Percentiles rank a stretch among this genome's conserved stretches.
Conservation (phyloP, 2,797 vertebrate genomes). For the Sciurus vulgaris region DNA sequence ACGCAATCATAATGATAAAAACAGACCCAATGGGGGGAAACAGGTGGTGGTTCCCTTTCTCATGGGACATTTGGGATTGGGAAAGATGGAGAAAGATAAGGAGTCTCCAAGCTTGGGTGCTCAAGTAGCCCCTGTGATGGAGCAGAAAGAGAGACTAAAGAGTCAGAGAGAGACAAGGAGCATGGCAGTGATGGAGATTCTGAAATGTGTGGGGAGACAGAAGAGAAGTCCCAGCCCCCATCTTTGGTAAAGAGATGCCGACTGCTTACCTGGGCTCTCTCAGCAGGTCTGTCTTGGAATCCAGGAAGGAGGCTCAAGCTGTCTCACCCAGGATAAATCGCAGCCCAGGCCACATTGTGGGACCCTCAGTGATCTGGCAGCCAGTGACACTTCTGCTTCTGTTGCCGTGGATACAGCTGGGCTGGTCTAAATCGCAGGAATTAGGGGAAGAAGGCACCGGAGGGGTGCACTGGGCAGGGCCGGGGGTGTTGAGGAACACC, state of each 20-base stretch:
- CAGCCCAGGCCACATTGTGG: slow-evolving; percentile 69
- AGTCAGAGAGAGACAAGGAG: slow-evolving; percentile 38
- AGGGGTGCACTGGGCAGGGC: slow-evolving; percentile 70
- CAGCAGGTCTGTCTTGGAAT: slow-evolving; percentile 77
- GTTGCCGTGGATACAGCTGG: slow-evolving; percentile 86
- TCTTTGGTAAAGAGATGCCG: slow-evolving; percentile 60
- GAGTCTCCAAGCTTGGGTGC: slow-evolving; percentile 44
- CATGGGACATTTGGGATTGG: slow-evolving; percentile 72
- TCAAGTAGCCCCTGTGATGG: slow-evolving; percentile 44
- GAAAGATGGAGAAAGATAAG: slow-evolving; percentile 50
- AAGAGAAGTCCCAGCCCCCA: slow-evolving; percentile 71
- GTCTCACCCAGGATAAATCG: slow-evolving; percentile 73
- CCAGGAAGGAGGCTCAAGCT: slow-evolving; percentile 72
- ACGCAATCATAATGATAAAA: slow-evolving; percentile 43
- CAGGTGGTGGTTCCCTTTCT: slow-evolving; percentile 81
- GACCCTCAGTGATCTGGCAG: slow-evolving; percentile 71
- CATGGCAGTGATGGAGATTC: slow-evolving; percentile 76
- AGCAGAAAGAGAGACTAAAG: slow-evolving; percentile 45
- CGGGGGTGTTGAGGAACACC: slow-evolving; percentile 71
- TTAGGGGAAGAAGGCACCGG: slow-evolving; percentile 68
- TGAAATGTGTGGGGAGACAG: slow-evolving; percentile 67
- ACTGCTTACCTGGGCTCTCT: slow-evolving; percentile 79
- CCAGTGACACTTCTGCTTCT: slow-evolving; percentile 82
- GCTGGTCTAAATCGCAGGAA: slow-evolving; percentile 79
- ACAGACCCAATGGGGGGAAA: slow-evolving; percentile 67